Conservation (phyloP, 2,797 vertebrate species). For the Mormyrus proboscirostris region DNA sequence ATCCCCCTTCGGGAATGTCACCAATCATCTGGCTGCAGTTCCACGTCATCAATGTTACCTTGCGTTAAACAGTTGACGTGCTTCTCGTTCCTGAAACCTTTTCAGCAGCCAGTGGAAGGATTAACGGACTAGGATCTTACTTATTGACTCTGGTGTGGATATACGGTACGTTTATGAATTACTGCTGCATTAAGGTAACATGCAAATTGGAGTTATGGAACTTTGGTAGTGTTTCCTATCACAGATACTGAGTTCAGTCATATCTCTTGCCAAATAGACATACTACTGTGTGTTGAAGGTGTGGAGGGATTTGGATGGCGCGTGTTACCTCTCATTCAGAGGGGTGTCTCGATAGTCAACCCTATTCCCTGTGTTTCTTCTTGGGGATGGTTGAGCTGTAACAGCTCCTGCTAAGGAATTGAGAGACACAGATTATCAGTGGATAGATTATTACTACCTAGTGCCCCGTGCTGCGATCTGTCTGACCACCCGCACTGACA, state of each 20-base stretch:
- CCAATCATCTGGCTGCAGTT: neutral
- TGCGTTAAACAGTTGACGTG: neutral
- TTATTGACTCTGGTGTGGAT: neutral
- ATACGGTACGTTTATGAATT: neutral
- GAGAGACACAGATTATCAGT: neutral
- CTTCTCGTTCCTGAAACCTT: neutral
- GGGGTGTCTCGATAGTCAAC: neutral
- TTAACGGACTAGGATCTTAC: neutral
- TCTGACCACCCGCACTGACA: neutral
- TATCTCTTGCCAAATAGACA: neutral
- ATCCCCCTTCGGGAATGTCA: neutral
- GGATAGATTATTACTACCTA: neutral
- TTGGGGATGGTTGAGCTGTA: neutral
- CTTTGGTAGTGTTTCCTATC: neutral
- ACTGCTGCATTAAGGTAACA: neutral
- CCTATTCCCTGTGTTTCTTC: neutral
- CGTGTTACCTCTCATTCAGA: neutral
- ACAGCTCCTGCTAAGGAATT: neutral
- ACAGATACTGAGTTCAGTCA: neutral
- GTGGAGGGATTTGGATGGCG: neutral
- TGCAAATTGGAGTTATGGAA: neutral
- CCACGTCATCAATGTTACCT: neutral
- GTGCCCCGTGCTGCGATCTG: neutral
- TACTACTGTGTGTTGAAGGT: neutral
- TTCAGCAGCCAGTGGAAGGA: neutral